A percentile compares a stretch with the other conserved stretches of the same genome.
Conservation (phyloP, 2,888 invertebrate genomes). For the Limnephilus lunatus region DNA sequence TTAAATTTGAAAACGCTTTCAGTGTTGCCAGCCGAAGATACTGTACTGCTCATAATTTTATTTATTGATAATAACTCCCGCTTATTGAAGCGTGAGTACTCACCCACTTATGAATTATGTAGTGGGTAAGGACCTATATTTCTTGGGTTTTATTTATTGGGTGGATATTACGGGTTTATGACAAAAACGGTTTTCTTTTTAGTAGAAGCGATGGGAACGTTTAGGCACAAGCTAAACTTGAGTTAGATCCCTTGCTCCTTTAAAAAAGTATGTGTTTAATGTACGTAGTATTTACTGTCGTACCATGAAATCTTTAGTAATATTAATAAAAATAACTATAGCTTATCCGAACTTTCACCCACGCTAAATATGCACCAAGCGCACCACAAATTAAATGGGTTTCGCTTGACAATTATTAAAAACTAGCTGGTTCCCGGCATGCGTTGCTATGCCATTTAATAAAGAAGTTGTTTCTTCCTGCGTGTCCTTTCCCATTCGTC, state of each 20-base stretch:
- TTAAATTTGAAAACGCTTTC: neutral
- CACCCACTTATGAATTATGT: neutral
- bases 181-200: neutral
- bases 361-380: no score
- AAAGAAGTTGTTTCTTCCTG: no score
- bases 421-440: no score
- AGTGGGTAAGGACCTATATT: neutral
- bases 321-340: no score
- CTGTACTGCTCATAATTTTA: neutral
- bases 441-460: no score
- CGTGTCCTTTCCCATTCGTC: no score
- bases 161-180: neutral
- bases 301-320: no score
- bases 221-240: neutral
- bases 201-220: neutral
- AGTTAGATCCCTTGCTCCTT: neutral
- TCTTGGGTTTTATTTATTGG: neutral
- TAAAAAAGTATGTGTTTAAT: no score
- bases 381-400: no score
- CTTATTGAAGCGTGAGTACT: neutral
- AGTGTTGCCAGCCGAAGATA: neutral
- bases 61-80: neutral
- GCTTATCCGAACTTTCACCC: no score
- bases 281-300: no score
- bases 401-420: no score